Conservation (phyloP, 2,797 vertebrate genomes). For the Lutjanus campechanus region DNA sequence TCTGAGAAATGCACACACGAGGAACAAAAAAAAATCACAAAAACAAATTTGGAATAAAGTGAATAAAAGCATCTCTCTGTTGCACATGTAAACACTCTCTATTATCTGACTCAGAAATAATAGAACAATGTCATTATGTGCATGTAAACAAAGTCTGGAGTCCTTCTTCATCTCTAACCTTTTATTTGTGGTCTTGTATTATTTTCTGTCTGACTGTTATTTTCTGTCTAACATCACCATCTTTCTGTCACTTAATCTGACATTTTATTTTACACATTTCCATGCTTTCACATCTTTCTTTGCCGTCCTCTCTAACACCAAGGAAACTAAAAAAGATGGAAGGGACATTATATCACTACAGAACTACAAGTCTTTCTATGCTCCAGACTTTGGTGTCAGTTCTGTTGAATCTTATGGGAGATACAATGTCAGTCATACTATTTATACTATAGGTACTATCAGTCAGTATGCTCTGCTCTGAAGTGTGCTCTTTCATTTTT, state of each 20-base stretch:
- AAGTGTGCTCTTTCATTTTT: too few species aligned
- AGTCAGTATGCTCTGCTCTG: too few species aligned
- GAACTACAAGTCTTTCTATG: too few species aligned
- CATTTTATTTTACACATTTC: constrained; percentile 33
- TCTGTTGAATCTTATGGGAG: too few species aligned
- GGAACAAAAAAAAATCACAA: constrained; percentile 7
- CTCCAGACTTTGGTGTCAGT: too few species aligned
- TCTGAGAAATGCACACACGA: constrained; percentile 28
- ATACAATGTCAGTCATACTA: too few species aligned
- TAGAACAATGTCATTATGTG: constrained; percentile 21
- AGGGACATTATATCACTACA: too few species aligned
- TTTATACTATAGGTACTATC: too few species aligned
- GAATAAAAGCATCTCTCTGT: constrained; percentile 5
- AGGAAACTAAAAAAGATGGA: too few species aligned
- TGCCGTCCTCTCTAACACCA: constrained; percentile 28
- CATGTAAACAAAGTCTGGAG: constrained; percentile 51
- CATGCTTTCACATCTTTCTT: constrained; percentile 50
- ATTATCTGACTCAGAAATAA: constrained; percentile 14
- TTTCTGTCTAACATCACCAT: constrained; percentile 47
- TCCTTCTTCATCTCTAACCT: constrained; percentile 43
- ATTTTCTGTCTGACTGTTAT: constrained; percentile 49
- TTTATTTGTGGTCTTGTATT: constrained; percentile 36
- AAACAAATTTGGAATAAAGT: constrained; percentile 8
- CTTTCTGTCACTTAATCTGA: constrained; percentile 48
- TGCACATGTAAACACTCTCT: constrained; percentile 9